Base-by-base conservation (phyloP, 2,888 invertebrate species). In the Scaeva pyrastri region DNA sequence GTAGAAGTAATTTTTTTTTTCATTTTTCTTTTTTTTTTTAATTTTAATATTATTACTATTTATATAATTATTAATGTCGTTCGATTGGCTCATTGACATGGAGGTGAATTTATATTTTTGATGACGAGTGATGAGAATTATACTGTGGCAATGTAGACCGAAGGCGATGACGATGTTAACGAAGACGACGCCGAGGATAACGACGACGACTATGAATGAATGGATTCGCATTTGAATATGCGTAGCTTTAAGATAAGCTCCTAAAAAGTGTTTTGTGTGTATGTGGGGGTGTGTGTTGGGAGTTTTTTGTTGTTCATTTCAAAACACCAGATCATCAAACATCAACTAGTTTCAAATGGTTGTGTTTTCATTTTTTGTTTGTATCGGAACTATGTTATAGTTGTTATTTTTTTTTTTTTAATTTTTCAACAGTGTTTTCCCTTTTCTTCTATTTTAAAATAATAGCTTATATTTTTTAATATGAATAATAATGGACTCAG, bases 401-500 rank as follows among this genome's bases (percentile, higher is more conserved):
- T 66, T 43, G 8, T 26, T 43, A 26, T 43, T 66, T 31, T 31
- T 31, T 5, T 31, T 5, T 31, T 0, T 31, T 7, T 12, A 21
- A 21, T 80, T 56, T 82, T 58, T 79, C 39, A 76, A 80, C 72
- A 81, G 60, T 75, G 55, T 71, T 76, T 72, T 60, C 55, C 31
- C 39, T 75, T 66, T 84, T 73, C 50, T 71, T 73, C 60, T 79
- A 56, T 77, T 88, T 66, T 71, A 74, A 85, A 81, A 88, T 85
- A 88, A 84, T 78, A 85, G 73, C 62, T 78, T 74, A 72, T 74
- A 56, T 45, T 73, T 23, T 78, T 58, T 76, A 77, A 72, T 79
- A 87, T 84, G 83, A 87, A 87, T 84, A 48, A 48, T 83, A 87
- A 87, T 84, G 79, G 84, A 87, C 87, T 87, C 84, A 84, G 80